phyloP scores from a whole-genome alignment of 92 coral and sea anemone genomes.

The Galaxea fascicularis region DNA sequence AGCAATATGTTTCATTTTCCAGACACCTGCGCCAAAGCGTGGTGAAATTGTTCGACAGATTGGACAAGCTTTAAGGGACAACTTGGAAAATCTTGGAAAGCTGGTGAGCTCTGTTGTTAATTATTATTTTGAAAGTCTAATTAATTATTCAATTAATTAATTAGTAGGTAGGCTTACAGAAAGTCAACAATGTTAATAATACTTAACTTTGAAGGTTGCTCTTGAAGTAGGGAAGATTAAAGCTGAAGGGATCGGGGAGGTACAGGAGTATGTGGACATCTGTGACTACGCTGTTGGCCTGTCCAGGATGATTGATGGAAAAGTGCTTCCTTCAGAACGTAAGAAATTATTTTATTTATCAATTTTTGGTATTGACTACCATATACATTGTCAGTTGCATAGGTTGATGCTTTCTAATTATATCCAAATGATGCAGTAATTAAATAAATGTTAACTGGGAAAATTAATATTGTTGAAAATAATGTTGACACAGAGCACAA shows the following conservation, averaged over 20 bases:
- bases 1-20: background rate
- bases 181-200: background rate
- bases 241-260: slow-evolving; percentile 94
- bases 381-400: no score
- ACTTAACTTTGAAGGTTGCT: slow-evolving; percentile 67
- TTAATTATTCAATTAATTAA: background rate
- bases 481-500: no score
- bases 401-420: no score
- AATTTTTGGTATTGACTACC: no score
- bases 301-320: slow-evolving; percentile 98
- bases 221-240: slow-evolving; percentile 96
- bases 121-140: background rate
- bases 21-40: slow-evolving; percentile 98
- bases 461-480: no score
- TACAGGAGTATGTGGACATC: slow-evolving; percentile 93
- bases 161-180: background rate
- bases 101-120: slow-evolving; percentile 70
- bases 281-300: slow-evolving; percentile 98
- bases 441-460: no score
- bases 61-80: slow-evolving; percentile 90
- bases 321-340: slow-evolving; percentile 97
- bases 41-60: slow-evolving; percentile 98
- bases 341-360: slow-evolving; percentile 29
- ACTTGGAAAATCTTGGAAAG: slow-evolving; percentile 88
- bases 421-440: no score